Percentiles rank a stretch among this genome's conserved stretches.
phyloP scores from a whole-genome alignment of 2,888 invertebrate genomes.

The Anorthoa munda region DNA sequence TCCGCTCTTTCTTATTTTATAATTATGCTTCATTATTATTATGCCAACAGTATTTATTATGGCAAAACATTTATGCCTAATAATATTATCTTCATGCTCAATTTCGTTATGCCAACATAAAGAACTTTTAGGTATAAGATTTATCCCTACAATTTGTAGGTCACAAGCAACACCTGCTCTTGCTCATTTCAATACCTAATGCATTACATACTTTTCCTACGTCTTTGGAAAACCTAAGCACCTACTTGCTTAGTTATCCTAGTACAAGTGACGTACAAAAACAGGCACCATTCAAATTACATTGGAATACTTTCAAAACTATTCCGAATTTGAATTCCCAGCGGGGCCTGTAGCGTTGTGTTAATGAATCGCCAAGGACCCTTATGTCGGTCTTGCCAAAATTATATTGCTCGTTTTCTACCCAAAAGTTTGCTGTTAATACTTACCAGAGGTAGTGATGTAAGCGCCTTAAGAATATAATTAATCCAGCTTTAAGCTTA shows the following conservation, averaged over 20 bases:
- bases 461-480: constrained; percentile 58
- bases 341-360: constrained; percentile 35
- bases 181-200: constrained; percentile 10
- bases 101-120: no score
- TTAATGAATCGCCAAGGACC: constrained; percentile 56
- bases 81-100: no score
- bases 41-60: no score
- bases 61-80: no score
- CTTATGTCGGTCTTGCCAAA: constrained; percentile 43
- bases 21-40: no score
- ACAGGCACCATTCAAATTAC: constrained; percentile 23
- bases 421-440: constrained; percentile 57
- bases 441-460: constrained; percentile 39
- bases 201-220: neutral
- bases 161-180: neutral
- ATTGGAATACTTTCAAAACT: constrained; percentile 48
- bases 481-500: constrained; percentile 55
- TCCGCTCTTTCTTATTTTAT: no score
- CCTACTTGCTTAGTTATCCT: no score
- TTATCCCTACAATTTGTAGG: neutral
- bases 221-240: neutral
- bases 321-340: constrained; percentile 49
- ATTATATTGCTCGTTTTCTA: constrained; percentile 55
- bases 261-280: neutral
- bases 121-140: neutral